phyloP scores from a whole-genome alignment of 1,140 invertebrate species.

The Danaus melanippus region DNA sequence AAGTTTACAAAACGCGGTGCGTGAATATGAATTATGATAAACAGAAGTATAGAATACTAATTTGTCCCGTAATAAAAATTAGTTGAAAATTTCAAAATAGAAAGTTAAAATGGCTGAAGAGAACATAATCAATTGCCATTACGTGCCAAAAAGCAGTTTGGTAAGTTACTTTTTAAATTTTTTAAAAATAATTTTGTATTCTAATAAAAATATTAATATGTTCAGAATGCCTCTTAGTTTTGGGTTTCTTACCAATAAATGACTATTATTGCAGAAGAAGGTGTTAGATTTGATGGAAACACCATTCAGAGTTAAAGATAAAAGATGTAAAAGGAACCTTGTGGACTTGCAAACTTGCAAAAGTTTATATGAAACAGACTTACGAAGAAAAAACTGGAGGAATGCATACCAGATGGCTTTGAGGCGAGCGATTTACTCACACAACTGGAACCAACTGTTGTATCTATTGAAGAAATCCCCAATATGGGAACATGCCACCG shows the following conservation, averaged over 20 bases:
- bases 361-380: constrained; percentile 15
- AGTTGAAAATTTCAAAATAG: not conserved
- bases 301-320: constrained; percentile 17
- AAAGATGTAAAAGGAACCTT: constrained; percentile 32
- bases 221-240: no score
- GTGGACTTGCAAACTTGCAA: constrained; percentile 27
- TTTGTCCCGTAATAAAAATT: not conserved
- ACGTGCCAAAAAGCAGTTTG: constrained; percentile 41
- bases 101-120: constrained; percentile 28
- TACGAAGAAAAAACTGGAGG: constrained; percentile 23
- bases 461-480: constrained; percentile 48
- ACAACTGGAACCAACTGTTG: constrained; percentile 49
- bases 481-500: constrained; percentile 33
- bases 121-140: constrained; percentile 44
- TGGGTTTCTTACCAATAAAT: constrained; percentile 2
- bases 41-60: no score
- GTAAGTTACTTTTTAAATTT: constrained; percentile 33
- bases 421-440: constrained; percentile 45
- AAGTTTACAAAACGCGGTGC: no score
- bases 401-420: constrained; percentile 30
- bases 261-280: constrained; percentile 32
- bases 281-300: constrained; percentile 32
- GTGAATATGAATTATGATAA: no score
- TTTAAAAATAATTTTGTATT: not conserved
- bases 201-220: not conserved